Percentiles rank a stretch among this genome's conserved stretches.
Evolutionary conservation across 1,140 invertebrate genomes (phyloP).

Genomic region (Subanguina moxae): DNA sequence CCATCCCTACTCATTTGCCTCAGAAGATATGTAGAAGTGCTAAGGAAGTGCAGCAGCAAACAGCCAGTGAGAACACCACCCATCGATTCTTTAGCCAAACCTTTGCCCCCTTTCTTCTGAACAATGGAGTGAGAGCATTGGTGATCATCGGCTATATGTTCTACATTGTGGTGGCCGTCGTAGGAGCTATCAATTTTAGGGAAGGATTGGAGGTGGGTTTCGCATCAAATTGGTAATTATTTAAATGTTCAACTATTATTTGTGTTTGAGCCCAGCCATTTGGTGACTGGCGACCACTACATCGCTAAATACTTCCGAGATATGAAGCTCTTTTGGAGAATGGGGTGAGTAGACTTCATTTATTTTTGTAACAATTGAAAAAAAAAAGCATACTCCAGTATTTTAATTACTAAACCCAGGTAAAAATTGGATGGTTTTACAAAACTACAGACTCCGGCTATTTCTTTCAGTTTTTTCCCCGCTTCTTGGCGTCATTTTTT

Average conservation of each 20-base stretch:
- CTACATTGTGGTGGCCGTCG: slow-evolving; percentile 79
- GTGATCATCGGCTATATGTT: slow-evolving; percentile 74
- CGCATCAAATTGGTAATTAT: too few relatives aligned
- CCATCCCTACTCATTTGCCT: neutral
- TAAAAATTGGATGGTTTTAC: too few relatives aligned
- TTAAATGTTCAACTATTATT: too few relatives aligned
- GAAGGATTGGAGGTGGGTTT: slow-evolving; percentile 61
- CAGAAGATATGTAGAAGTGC: neutral
- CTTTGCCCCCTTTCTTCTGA: slow-evolving; percentile 75
- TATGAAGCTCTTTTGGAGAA: slow-evolving; percentile 55
- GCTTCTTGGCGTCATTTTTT: too few relatives aligned
- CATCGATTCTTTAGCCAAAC: slow-evolving; percentile 73
- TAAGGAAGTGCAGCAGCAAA: neutral
- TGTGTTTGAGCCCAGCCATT: slow-evolving; percentile 41
- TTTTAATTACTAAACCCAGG: too few relatives aligned
- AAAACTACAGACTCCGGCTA: too few relatives aligned
- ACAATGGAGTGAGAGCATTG: slow-evolving; percentile 71
- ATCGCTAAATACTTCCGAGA: slow-evolving; percentile 55
- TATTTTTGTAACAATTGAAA: neutral
- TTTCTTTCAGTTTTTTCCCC: too few relatives aligned
- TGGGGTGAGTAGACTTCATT: neutral
- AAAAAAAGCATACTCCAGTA: too few relatives aligned
- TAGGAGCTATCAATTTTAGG: slow-evolving; percentile 79
- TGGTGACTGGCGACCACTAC: slow-evolving; percentile 56
- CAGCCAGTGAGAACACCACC: slow-evolving; percentile 23